Evolutionary conservation across 2,888 invertebrate species (phyloP), one percentile per base, ranked within the genome.

Genomic region (Hydraecia micacea): DNA sequence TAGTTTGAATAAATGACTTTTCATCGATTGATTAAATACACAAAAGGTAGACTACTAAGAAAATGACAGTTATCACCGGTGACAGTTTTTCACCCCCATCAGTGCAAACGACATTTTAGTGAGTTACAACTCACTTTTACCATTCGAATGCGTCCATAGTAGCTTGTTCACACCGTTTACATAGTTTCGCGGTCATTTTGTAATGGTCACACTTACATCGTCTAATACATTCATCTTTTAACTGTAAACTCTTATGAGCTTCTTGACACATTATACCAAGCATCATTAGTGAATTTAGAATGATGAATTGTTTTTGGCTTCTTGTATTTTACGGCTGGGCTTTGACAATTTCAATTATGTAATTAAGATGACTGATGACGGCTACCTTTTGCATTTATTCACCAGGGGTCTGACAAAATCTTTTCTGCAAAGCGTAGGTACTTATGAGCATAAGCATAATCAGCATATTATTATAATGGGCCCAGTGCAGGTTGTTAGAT

Each of bases 121-220:
- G 76, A 86, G 65, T 52, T 32, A 55, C 8, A 62, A 68, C 77
- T 77, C 82, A 63, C 62, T 13, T 66, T 7, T 1, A 15, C 36
- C 2, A 7, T 66, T 25, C 2, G n/a, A 72, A 46, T 18, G 49
- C 4, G 25, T 55, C 8, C n/a, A 32, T 76, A 66, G 86, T 84
- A 86, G 21, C 70, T 21, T 28, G 71, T 73, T 79, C 81, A 81
- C 77, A 77, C 55, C 78, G 74, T 82, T 84, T 87, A 87, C 80
- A 39, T 63, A 84, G 68, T 67, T 81, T 81, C 85, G 85, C 81
- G 87, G 85, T 85, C 74, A 78, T 81, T 78, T 67, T 67, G 67
- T 70, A 73, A 83, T 69, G 65, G 36, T 74, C 67, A 71, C 28
- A 63, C 62, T 73, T 65, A 83, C 79, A 63, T 52, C 62, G 62